phyloP scores from a whole-genome alignment of 2,113 vertebrate species.

The Nothocercus julius region DNA sequence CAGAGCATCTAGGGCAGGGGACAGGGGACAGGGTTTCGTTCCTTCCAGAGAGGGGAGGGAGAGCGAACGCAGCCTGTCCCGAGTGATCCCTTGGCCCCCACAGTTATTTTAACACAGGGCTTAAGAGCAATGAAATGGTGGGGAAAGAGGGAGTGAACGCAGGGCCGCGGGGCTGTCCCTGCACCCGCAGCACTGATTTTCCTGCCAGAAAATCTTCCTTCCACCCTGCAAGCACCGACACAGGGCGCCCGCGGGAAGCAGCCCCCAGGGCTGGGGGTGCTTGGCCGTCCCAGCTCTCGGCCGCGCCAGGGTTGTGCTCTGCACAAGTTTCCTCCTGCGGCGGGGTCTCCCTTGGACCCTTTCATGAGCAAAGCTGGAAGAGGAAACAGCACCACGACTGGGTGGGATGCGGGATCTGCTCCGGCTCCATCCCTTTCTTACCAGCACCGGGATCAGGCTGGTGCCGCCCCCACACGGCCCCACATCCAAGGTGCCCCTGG shows the following conservation, averaged over 20 bases:
- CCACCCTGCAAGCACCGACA: too few species aligned
- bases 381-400: background rate
- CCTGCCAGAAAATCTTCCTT: too few species aligned
- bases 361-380: background rate
- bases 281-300: too few species aligned
- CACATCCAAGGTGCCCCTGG: accelerated
- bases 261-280: too few species aligned
- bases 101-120: too few species aligned
- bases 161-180: background rate
- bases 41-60: background rate
- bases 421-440: background rate
- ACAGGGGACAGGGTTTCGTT: background rate
- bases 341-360: background rate
- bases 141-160: background rate
- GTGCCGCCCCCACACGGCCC: accelerated
- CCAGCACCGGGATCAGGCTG: background rate
- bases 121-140: background rate
- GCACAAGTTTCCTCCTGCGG: too few species aligned
- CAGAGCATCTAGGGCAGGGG: background rate
- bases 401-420: background rate
- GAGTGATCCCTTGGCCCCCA: background rate
- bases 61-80: background rate
- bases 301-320: too few species aligned
- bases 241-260: too few species aligned
- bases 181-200: background rate